Base-by-base conservation (phyloP, 2,888 invertebrate genomes). In the Agrochola lychnidis region DNA sequence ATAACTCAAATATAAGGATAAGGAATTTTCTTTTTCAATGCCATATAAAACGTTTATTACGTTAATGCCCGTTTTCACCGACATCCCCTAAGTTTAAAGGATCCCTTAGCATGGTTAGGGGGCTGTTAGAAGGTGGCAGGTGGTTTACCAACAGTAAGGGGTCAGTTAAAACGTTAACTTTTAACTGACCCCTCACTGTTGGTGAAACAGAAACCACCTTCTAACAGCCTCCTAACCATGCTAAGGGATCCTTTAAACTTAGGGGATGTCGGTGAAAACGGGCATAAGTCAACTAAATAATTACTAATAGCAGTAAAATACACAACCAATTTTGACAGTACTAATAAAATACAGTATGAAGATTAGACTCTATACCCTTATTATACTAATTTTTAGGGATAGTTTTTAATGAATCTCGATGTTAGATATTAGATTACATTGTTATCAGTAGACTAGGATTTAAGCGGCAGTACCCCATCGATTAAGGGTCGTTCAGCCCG, bases 251-350 rank as follows among this genome's bases (percentile, higher is more conserved):
- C n/a, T n/a, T n/a, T n/a, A n/a, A n/a, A n/a, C n/a, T n/a, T n/a
- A n/a, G n/a, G n/a, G n/a, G n/a, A n/a, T n/a, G n/a, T n/a, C n/a
- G n/a, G n/a, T n/a, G n/a, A n/a, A n/a, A n/a, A n/a, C n/a, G n/a
- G n/a, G n/a, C n/a, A n/a, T n/a, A 45, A 3, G 36, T n/a, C 4
- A 22, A 63, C 4, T 16, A 16, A 40, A 9, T 48, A 10, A 61
- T 25, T 75, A 22, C n/a, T 10, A 7, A 10, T 4, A 25, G 4
- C 2, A 25, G n/a, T 74, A 51, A 53, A 30, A 51, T 4, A 10
- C 9, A 25, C 25, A 53, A 62, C 62, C 22, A 14, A 53, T 77
- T 78, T 62, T 40, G 22, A 42, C 45, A n/a, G 30, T n/a, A 51
- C 0, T 30, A 40, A 30, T 70, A 19, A 14, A 45, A 19, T 53